Conservation (phyloP, 2,113 vertebrate genomes). For the Cynopterus brachyotis region DNA sequence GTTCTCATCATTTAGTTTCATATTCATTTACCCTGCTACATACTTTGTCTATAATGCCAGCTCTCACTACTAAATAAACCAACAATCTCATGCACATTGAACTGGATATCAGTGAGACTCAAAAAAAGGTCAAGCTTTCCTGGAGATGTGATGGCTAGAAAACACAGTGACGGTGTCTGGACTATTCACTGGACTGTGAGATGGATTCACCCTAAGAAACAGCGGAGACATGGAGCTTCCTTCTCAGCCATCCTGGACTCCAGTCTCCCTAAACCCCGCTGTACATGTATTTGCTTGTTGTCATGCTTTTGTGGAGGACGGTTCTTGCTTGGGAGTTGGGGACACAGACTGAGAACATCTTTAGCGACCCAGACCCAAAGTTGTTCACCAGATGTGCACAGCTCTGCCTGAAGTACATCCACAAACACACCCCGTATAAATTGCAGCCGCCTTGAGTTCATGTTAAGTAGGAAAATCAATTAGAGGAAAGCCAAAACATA, state of each 20-base stretch:
- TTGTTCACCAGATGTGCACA: not conserved
- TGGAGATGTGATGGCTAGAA: not conserved
- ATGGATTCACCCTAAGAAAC: not conserved
- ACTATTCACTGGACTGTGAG: rapidly evolving
- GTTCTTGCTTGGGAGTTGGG: rapidly evolving
- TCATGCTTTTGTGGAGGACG: not conserved
- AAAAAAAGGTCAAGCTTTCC: not conserved
- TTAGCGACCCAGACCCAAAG: not conserved
- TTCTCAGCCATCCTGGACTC: not conserved
- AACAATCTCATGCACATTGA: not conserved
- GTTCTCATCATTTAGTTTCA: not conserved
- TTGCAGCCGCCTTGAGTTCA: not conserved
- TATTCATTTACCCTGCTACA: not conserved
- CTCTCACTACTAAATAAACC: not conserved
- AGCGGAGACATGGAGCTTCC: rapidly evolving
- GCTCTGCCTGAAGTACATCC: not conserved
- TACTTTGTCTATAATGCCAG: not conserved
- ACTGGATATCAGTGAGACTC: not conserved
- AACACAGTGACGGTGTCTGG: not conserved
- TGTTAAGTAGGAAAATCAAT: conserved; percentile 34
- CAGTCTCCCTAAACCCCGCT: not conserved
- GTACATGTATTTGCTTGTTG: not conserved
- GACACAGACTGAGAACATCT: not conserved
- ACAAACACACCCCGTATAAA: not conserved
- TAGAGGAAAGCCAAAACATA: not conserved